phyloP scores from a whole-genome alignment of 2,797 vertebrate species.

The Leptodactylus fallax region DNA sequence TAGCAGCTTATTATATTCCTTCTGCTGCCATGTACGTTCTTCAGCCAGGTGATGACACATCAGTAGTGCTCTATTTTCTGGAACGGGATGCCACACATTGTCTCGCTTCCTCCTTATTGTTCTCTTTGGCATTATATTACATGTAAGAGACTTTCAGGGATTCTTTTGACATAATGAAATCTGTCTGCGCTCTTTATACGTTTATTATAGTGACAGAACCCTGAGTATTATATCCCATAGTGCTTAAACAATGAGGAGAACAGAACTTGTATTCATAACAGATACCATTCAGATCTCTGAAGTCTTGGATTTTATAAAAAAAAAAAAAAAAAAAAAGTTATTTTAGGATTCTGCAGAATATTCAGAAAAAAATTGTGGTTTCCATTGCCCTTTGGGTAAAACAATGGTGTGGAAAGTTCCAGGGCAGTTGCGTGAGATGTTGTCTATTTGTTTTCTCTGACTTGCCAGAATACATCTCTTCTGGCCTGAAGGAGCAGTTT shows the following conservation, averaged over 20 bases:
- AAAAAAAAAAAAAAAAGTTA: background rate
- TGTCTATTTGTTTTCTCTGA: background rate
- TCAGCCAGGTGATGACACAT: background rate
- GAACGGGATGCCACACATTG: background rate
- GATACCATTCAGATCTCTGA: background rate
- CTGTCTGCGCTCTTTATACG: background rate
- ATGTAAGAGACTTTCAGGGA: background rate
- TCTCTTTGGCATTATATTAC: slow-evolving; percentile 5
- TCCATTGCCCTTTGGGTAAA: slow-evolving; percentile 11
- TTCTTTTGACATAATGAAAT: slow-evolving; percentile 1
- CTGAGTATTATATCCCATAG: slow-evolving; percentile 4
- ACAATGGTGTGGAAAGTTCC: background rate
- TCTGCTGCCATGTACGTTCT: background rate
- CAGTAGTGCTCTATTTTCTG: background rate
- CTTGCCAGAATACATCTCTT: background rate
- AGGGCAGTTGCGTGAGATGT: background rate
- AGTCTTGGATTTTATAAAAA: background rate
- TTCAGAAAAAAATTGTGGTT: background rate
- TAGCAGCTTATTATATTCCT: background rate
- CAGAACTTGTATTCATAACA: background rate
- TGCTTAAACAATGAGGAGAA: background rate
- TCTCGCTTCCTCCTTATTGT: slow-evolving; percentile 16
- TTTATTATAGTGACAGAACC: background rate
- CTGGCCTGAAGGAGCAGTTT: background rate
- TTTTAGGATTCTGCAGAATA: background rate